These are phyloP conservation scores for Homarus americanus DNA, from an alignment of 1,140 invertebrate species.

Conservation along the genomic window DNA sequence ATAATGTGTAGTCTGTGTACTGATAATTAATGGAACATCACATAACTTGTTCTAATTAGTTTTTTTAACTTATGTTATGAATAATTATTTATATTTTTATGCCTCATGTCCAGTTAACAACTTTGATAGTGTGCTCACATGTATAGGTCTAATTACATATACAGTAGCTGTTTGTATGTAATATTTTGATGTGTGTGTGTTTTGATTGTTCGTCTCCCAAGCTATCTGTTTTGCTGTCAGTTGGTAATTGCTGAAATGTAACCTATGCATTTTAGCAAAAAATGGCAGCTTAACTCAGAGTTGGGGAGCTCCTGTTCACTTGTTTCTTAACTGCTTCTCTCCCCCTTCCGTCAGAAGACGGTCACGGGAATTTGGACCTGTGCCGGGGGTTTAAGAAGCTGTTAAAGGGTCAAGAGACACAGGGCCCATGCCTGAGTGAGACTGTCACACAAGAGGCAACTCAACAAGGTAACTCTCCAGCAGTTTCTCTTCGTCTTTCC, in stretches of 20 bases:
- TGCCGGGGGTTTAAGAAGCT: slow-evolving; percentile 40
- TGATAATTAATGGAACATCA: too few relatives aligned
- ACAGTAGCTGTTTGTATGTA: neutral
- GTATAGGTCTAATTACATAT: neutral
- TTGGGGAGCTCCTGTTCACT: neutral
- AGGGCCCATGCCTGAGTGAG: slow-evolving; percentile 15
- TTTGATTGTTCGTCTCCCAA: neutral
- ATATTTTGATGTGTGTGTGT: neutral
- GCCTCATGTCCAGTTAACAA: neutral
- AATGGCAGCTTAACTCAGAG: neutral
- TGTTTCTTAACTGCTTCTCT: slow-evolving; percentile 50
- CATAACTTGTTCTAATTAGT: too few relatives aligned
- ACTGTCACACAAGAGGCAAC: slow-evolving; percentile 31
- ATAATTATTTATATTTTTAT: neutral
- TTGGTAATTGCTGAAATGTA: slow-evolving; percentile 2
- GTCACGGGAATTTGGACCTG: slow-evolving; percentile 33
- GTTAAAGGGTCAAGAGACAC: slow-evolving; percentile 35
- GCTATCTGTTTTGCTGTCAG: slow-evolving; percentile 17
- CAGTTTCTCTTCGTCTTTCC: neutral
- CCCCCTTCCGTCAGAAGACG: slow-evolving; percentile 12
- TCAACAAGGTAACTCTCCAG: slow-evolving; percentile 26
- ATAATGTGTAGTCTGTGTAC: neutral
- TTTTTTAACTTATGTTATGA: neutral
- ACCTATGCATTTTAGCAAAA: neutral
- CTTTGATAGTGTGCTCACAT: neutral